Conservation (phyloP, 2,797 vertebrate species). For the Falco cherrug region DNA sequence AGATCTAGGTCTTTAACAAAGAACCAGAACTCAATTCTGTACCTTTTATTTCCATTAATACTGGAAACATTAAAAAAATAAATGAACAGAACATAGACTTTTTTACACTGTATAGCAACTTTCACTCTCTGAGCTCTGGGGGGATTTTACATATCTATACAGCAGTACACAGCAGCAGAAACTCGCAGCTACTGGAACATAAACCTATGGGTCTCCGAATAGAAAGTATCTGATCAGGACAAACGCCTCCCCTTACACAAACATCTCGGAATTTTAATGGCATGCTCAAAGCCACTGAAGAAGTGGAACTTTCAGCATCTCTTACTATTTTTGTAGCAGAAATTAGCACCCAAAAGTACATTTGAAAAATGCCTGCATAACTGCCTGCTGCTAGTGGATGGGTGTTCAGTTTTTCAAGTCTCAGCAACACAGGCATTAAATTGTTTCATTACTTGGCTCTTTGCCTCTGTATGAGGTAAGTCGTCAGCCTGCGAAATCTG, state of each 20-base stretch:
- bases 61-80: background rate
- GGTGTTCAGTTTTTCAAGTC: background rate
- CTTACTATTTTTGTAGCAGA: background rate
- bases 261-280: background rate
- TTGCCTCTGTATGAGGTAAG: background rate
- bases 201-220: background rate
- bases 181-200: background rate
- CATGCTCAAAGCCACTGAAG: background rate
- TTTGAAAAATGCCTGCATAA: background rate
- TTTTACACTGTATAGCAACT: background rate
- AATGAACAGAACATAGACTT: background rate
- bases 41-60: constrained; percentile 42
- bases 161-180: background rate
- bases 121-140: background rate
- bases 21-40: background rate
- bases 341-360: background rate
- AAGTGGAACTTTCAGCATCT: background rate
- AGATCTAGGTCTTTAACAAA: background rate
- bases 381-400: background rate
- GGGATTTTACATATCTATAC: background rate
- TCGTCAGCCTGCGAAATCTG: background rate
- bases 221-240: background rate
- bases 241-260: background rate
- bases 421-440: background rate
- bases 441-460: background rate